Evolutionary conservation across 2,113 vertebrate genomes (phyloP).

Genomic region (Dromiciops gliroides): DNA sequence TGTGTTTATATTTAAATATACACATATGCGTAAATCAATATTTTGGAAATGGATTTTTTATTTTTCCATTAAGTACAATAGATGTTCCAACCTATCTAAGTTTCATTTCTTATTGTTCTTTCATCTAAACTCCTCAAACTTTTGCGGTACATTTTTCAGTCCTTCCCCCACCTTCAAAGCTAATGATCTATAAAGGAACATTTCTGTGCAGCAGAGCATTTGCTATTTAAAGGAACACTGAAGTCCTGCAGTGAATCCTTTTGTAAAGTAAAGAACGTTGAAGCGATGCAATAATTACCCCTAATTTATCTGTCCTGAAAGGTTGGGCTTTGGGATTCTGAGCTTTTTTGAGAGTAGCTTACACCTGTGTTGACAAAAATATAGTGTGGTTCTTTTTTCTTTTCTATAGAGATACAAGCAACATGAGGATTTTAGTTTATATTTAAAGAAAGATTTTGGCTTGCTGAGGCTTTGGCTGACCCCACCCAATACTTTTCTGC

Average conservation of each 20-base stretch:
- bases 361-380: background rate
- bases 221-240: slow-evolving; percentile 55
- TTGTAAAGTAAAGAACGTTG: slow-evolving; percentile 40
- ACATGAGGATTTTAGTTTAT: background rate
- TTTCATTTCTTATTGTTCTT: slow-evolving; percentile 24
- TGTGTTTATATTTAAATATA: background rate
- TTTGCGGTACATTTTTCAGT: slow-evolving; percentile 38
- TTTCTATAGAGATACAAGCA: background rate
- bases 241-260: slow-evolving; percentile 47
- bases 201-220: slow-evolving; percentile 8
- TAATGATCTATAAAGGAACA: slow-evolving; percentile 56
- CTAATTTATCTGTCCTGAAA: slow-evolving; percentile 52
- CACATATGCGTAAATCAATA: background rate
- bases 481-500: background rate
- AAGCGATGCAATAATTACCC: slow-evolving; percentile 45
- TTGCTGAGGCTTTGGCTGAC: background rate
- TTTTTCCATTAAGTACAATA: slow-evolving; percentile 6
- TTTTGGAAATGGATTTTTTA: slow-evolving; percentile 26
- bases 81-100: slow-evolving; percentile 31
- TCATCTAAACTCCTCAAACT: slow-evolving; percentile 24
- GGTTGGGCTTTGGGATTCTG: slow-evolving; percentile 47
- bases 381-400: background rate
- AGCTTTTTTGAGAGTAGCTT: slow-evolving; percentile 13
- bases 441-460: background rate
- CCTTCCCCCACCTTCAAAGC: background rate